Conservation (phyloP, 2,113 vertebrate species). For the Spea bombifrons region DNA sequence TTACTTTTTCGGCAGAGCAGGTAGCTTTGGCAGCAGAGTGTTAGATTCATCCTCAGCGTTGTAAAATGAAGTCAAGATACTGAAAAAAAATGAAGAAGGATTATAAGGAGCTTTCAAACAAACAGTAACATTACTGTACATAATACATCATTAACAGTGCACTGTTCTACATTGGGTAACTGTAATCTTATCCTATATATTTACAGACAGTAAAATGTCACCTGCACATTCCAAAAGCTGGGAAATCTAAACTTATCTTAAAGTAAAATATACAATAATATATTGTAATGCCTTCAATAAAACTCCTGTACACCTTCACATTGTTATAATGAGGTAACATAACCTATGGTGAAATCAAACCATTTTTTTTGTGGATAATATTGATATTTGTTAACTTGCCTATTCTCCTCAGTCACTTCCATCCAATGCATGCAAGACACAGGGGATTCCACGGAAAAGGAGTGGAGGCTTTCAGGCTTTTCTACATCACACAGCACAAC, state of each 20-base stretch:
- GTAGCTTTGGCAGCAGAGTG: constrained; percentile 87
- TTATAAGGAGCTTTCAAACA: background rate
- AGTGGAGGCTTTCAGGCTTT: constrained; percentile 93
- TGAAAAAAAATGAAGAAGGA: constrained; percentile 54
- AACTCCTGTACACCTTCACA: too few species aligned
- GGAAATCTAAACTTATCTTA: too few species aligned
- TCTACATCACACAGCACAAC: constrained; percentile 93
- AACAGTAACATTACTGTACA: background rate
- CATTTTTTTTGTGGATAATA: too few species aligned
- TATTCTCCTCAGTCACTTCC: constrained; percentile 91
- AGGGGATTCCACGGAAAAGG: constrained; percentile 76
- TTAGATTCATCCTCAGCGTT: constrained; percentile 90
- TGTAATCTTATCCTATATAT: too few species aligned
- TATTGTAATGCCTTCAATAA: too few species aligned
- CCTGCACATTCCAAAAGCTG: too few species aligned
- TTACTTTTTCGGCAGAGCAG: constrained; percentile 92
- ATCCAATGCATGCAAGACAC: constrained; percentile 97
- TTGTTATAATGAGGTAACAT: too few species aligned
- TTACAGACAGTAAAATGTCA: too few species aligned
- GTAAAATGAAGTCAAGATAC: constrained; percentile 82
- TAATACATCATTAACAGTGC: background rate
- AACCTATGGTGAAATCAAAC: too few species aligned
- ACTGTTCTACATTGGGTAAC: too few species aligned
- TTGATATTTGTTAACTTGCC: constrained; percentile 59
- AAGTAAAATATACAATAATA: too few species aligned